These are phyloP conservation scores for Hormaphis cornu DNA, from an alignment of 1,140 invertebrate species.

Conservation along the genomic window DNA sequence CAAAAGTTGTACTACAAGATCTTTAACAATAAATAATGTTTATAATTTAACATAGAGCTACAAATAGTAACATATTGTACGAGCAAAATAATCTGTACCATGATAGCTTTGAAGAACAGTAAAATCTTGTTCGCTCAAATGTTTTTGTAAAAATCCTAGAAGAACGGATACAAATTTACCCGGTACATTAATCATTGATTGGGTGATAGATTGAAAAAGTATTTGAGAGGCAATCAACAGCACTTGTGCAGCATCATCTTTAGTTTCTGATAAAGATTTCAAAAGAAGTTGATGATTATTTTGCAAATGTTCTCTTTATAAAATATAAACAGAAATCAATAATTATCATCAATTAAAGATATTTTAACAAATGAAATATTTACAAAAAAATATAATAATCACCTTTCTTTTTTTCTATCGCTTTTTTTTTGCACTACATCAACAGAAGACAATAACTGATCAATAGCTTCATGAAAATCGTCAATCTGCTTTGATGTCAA, in stretches of 20 bases:
- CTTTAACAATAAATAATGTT: constrained; percentile 39
- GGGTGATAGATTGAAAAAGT: constrained; percentile 69
- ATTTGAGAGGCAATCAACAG: constrained; percentile 71
- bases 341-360: constrained; percentile 71
- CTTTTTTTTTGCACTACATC: constrained; percentile 78
- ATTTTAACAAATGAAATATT: no score
- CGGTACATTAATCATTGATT: constrained; percentile 77
- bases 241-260: constrained; percentile 67
- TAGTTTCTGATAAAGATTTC: constrained; percentile 58
- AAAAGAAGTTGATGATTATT: constrained; percentile 26
- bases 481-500: constrained; percentile 54
- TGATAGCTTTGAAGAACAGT: constrained; percentile 60
- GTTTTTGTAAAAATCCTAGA: constrained; percentile 58
- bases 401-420: constrained; percentile 78
- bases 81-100: constrained; percentile 48
- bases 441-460: constrained; percentile 55
- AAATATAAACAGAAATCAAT: not conserved
- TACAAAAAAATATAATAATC: constrained; percentile 43
- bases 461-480: constrained; percentile 64
- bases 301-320: constrained; percentile 24
- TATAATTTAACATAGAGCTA: not conserved
- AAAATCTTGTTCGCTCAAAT: constrained; percentile 55
- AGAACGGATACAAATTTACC: constrained; percentile 80
- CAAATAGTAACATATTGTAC: no score
- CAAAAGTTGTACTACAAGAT: constrained; percentile 55